Evolutionary conservation across 2,888 invertebrate genomes (phyloP).

Genomic region (Muschampia plurimacula): DNA sequence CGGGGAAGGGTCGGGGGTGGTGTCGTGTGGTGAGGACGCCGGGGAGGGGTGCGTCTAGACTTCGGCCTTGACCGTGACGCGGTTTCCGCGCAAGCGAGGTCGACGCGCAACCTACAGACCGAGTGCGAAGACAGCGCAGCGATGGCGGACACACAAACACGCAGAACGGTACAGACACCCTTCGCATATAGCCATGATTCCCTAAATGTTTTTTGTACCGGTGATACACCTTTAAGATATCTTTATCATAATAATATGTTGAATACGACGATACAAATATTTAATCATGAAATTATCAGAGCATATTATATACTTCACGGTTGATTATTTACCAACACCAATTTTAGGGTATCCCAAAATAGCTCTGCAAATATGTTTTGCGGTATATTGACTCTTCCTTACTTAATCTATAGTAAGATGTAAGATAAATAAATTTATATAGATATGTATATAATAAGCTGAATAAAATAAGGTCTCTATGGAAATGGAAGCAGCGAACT

Average conservation of each 20-base stretch:
- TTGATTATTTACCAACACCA: neutral
- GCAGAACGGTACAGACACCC: slow-evolving; percentile 44
- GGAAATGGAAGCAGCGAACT: slow-evolving; percentile 6
- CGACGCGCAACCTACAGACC: slow-evolving; percentile 77
- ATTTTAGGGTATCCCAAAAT: neutral
- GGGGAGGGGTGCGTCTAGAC: slow-evolving; percentile 77
- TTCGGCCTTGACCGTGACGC: slow-evolving; percentile 80
- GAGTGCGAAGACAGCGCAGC: slow-evolving; percentile 62
- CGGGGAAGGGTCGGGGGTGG: slow-evolving; percentile 47
- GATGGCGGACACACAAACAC: slow-evolving; percentile 37
- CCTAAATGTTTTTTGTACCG: slow-evolving; percentile 1
- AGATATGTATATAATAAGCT: neutral
- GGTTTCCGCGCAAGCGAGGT: slow-evolving; percentile 81
- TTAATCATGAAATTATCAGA: slow-evolving; percentile 1
- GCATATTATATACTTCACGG: slow-evolving; percentile 3
- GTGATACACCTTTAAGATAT: neutral
- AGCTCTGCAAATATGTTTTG: neutral
- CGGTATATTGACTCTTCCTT: too few relatives aligned
- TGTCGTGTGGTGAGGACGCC: slow-evolving; percentile 44
- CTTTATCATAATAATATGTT: slow-evolving; percentile 11
- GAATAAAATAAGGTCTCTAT: neutral
- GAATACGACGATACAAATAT: slow-evolving; percentile 16
- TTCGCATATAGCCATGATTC: neutral
- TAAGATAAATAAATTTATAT: too few relatives aligned
- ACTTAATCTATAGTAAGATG: neutral